Base-by-base conservation (phyloP, 2,888 invertebrate species). In the Heptascelio sp. region DNA sequence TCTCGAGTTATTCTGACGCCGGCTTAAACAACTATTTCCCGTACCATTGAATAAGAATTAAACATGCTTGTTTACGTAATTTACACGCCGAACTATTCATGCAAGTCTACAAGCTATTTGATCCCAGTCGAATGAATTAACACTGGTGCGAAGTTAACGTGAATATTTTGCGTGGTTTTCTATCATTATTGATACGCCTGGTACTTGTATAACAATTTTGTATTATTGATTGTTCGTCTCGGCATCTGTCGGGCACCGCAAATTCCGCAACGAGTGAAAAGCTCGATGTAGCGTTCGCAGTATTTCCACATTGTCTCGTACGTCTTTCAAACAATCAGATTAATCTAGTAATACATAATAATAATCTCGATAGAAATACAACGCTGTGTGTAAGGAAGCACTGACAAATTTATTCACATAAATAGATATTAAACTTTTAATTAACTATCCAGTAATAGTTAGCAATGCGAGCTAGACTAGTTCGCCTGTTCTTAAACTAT, bases 191-290 rank as follows among this genome's bases (percentile, higher is more conserved):
- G n/a, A 37, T 57, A 37, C 49, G 37, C 57, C 55, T 37, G 71
- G 40, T 53, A 51, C 46, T 59, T 62, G 75, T 55, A 53, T 49
- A 59, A 70, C 75, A 55, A 79, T 83, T 83, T 73, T 65, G 68
- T 78, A 60, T 75, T 75, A 83, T 83, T 75, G 78, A 79, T 83
- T 75, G 78, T 68, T 80, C 80, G 57, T 26, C 70, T 80, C 62
- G 73, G 80, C 64, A 75, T 70, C 62, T 75, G 70, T 55, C 68
- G 59, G 62, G 62, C 64, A 65, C 65, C 82, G 37, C 71, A 57
- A 73, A 75, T 73, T 73, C 80, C 49, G 25, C 68, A 57, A 9
- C 57, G 53, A 78, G 37, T 64, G 65, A 43, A 79, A 83, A 68
- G 70, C 78, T 19, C 30, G 62, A 46, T n/a, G 55, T 67, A 60